A percentile compares a stretch with the other conserved stretches of the same genome.
Evolutionary conservation across 2,113 vertebrate species (phyloP).

Genomic region (Heptranchias perlo): DNA sequence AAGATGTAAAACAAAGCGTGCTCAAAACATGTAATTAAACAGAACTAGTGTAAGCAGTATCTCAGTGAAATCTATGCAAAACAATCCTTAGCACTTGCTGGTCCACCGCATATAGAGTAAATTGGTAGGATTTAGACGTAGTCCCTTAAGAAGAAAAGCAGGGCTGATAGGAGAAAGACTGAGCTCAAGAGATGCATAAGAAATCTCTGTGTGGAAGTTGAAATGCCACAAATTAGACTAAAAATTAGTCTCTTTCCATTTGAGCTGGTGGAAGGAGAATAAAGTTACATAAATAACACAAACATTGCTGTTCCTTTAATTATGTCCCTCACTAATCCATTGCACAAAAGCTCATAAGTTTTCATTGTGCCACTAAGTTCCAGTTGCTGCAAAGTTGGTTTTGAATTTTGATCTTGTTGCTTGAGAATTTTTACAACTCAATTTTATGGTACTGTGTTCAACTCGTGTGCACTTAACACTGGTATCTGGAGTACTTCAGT

Average conservation of each 20-base stretch:
- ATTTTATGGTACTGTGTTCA: not conserved
- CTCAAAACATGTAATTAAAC: slow-evolving; percentile 94
- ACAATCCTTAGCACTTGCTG: slow-evolving; percentile 61
- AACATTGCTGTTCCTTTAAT: slow-evolving; percentile 73
- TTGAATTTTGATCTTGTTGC: slow-evolving; percentile 15
- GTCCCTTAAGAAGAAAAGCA: slow-evolving; percentile 82
- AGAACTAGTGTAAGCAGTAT: slow-evolving; percentile 90
- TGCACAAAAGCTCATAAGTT: slow-evolving; percentile 10
- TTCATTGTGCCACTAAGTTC: slow-evolving; percentile 10
- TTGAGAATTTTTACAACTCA: not conserved
- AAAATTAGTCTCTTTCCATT: slow-evolving; percentile 78
- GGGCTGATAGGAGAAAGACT: slow-evolving; percentile 73
- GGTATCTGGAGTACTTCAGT: not conserved
- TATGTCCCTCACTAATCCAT: slow-evolving; percentile 17
- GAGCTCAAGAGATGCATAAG: slow-evolving; percentile 99
- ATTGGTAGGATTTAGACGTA: slow-evolving; percentile 97
- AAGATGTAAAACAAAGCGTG: slow-evolving; percentile 73
- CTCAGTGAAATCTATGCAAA: slow-evolving; percentile 90
- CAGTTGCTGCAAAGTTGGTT: slow-evolving; percentile 26
- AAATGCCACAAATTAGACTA: slow-evolving; percentile 99
- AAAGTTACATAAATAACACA: slow-evolving; percentile 99
- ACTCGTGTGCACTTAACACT: not conserved
- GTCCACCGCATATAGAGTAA: slow-evolving; percentile 86
- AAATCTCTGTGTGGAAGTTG: slow-evolving; percentile 97
- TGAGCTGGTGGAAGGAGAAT: slow-evolving; percentile 80